Conservation (phyloP, 2,113 vertebrate species). For the Sinocyclocheilus anophthalmus region DNA sequence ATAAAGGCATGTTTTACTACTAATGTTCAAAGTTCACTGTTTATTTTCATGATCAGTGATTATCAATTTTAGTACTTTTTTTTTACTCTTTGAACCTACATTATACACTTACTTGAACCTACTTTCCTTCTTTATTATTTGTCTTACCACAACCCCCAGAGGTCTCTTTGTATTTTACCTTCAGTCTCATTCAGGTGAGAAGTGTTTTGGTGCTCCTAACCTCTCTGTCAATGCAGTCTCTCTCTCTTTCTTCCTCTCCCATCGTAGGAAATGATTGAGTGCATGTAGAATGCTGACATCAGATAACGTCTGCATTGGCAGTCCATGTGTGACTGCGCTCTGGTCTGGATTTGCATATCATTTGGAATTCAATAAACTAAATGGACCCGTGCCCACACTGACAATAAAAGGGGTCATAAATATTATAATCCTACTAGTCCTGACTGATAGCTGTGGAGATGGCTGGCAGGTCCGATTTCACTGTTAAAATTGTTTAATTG, state of each 20-base stretch:
- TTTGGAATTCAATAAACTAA: constrained; percentile 73
- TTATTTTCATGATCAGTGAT: too few species aligned
- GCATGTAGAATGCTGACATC: constrained; percentile 72
- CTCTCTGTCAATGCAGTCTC: not conserved
- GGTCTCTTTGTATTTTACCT: not conserved
- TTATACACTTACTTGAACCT: too few species aligned
- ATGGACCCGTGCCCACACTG: constrained; percentile 64
- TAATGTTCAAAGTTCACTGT: too few species aligned
- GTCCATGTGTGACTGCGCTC: constrained; percentile 64
- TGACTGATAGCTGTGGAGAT: constrained; percentile 47
- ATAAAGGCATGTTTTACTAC: too few species aligned
- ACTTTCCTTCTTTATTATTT: too few species aligned
- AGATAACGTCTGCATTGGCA: constrained; percentile 68
- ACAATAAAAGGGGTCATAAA: constrained; percentile 61
- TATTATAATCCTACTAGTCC: constrained; percentile 41
- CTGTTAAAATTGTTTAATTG: constrained; percentile 20
- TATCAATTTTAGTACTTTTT: too few species aligned
- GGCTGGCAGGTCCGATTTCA: not conserved
- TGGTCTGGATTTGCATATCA: constrained; percentile 75
- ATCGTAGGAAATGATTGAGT: constrained; percentile 29
- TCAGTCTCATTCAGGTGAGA: constrained; percentile 11
- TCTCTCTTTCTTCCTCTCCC: constrained; percentile 20
- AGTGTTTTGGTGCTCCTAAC: constrained; percentile 19
- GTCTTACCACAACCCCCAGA: not conserved
- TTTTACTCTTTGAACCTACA: too few species aligned